Percentiles rank a stretch among this genome's conserved stretches.
Conservation (phyloP, 2,888 invertebrate genomes). For the Scaeva pyrastri region DNA sequence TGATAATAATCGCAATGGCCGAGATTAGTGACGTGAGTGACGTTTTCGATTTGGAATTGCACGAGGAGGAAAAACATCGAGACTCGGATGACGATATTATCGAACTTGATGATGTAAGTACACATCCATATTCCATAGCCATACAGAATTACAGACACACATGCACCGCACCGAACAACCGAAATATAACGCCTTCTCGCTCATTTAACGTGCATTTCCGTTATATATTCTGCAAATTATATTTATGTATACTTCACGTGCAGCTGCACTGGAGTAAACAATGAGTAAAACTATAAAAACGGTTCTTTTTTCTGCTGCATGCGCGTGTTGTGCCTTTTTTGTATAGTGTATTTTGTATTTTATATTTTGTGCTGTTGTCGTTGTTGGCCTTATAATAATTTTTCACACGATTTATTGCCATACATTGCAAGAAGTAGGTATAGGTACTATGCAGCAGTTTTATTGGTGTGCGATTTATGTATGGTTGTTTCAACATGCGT, state of each 20-base stretch:
- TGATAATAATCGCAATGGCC: conserved; percentile 79
- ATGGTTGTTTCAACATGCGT: conserved; percentile 13
- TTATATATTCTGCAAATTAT: conserved; percentile 20
- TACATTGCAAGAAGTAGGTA: background rate
- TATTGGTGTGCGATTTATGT: conserved; percentile 1
- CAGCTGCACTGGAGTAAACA: conserved; percentile 51
- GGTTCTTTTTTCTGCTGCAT: conserved; percentile 31
- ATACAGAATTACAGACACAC: background rate
- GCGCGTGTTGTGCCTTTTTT: conserved; percentile 21
- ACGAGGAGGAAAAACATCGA: conserved; percentile 90
- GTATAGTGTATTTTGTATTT: too few relatives aligned
- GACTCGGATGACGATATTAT: conserved; percentile 92
- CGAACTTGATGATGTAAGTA: conserved; percentile 92
- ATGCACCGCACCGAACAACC: too few relatives aligned
- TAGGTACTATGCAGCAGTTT: conserved; percentile 36
- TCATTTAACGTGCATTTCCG: conserved; percentile 51
- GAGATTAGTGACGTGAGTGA: conserved; percentile 85
- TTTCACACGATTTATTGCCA: conserved; percentile 17
- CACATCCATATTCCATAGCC: too few relatives aligned
- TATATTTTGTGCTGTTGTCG: too few relatives aligned
- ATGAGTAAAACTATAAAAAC: conserved; percentile 47
- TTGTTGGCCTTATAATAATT: conserved; percentile 13
- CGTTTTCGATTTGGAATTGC: conserved; percentile 96
- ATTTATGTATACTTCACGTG: conserved; percentile 1
- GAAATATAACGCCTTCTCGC: conserved; percentile 27